Evolutionary conservation across 2,113 vertebrate genomes (phyloP).

Genomic region (Triplophysa tibetana): DNA sequence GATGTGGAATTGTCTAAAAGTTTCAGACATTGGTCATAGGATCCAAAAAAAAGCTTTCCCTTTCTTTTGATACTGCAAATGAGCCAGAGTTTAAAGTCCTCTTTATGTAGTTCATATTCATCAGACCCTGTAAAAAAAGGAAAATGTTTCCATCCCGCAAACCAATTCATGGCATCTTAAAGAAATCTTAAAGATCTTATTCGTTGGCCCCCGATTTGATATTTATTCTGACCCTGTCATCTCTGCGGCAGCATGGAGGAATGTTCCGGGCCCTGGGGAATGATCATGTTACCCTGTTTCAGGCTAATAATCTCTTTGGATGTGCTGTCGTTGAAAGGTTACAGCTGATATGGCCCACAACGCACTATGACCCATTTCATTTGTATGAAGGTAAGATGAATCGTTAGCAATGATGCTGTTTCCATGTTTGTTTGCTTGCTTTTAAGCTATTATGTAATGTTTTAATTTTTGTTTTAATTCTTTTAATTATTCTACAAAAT

Average conservation of each 20-base stretch:
- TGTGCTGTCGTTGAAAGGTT: background rate
- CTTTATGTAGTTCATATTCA: background rate
- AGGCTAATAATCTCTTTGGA: constrained; percentile 20
- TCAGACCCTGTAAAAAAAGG: background rate
- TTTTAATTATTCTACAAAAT: background rate
- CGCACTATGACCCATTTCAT: background rate
- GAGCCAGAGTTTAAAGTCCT: no score
- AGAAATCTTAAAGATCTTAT: background rate
- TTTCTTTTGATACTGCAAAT: no score
- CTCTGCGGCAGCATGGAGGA: background rate
- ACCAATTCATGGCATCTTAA: background rate
- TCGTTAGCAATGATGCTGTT: background rate
- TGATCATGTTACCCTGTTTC: constrained; percentile 25
- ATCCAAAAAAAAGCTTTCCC: no score
- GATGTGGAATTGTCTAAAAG: no score
- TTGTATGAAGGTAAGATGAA: background rate
- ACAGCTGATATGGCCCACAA: background rate
- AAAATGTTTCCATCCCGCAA: background rate
- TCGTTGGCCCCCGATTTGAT: background rate
- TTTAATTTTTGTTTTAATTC: background rate
- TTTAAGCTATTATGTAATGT: background rate
- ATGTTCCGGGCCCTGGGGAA: constrained; percentile 1
- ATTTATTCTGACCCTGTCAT: background rate
- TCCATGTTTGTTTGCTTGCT: background rate
- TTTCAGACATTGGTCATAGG: no score